Evolutionary conservation across 2,797 vertebrate genomes (phyloP).

Genomic region (Gymnopithys bicolor): DNA sequence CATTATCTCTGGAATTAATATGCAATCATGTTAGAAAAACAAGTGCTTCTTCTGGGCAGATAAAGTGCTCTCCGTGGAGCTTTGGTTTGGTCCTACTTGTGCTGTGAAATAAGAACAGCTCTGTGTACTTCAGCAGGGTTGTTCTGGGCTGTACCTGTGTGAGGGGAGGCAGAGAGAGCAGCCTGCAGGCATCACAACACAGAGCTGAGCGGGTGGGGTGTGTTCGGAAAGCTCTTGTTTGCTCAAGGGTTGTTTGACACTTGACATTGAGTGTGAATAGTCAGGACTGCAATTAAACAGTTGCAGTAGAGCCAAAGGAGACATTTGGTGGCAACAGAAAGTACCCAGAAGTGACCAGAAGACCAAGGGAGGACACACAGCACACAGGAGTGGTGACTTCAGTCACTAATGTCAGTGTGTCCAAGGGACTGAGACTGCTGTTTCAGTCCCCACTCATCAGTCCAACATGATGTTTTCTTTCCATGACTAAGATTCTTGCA

Average conservation of each 20-base stretch:
- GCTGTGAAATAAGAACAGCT: not conserved
- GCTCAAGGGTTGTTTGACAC: not conserved
- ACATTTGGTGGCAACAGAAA: not conserved
- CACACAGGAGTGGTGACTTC: not conserved
- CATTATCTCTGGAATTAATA: not conserved
- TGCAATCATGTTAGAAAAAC: not conserved
- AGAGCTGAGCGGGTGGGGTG: rapidly evolving
- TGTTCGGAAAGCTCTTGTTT: not conserved
- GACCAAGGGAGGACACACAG: not conserved
- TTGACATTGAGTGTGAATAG: not conserved
- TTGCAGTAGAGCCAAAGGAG: not conserved
- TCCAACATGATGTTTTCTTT: not conserved
- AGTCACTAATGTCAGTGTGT: no score
- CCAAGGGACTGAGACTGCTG: not conserved
- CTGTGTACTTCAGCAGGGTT: not conserved
- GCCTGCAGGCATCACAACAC: not conserved
- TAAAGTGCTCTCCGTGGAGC: not conserved
- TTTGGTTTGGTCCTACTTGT: not conserved
- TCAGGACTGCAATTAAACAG: not conserved
- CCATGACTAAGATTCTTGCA: not conserved
- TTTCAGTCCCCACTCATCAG: not conserved
- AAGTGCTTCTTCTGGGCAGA: not conserved
- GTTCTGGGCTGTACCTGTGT: not conserved
- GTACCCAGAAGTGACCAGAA: not conserved
- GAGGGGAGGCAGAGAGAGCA: not conserved